These are phyloP conservation scores for Lasiurus cinereus DNA, from an alignment of 2,113 vertebrate species.

Conservation along the genomic window DNA sequence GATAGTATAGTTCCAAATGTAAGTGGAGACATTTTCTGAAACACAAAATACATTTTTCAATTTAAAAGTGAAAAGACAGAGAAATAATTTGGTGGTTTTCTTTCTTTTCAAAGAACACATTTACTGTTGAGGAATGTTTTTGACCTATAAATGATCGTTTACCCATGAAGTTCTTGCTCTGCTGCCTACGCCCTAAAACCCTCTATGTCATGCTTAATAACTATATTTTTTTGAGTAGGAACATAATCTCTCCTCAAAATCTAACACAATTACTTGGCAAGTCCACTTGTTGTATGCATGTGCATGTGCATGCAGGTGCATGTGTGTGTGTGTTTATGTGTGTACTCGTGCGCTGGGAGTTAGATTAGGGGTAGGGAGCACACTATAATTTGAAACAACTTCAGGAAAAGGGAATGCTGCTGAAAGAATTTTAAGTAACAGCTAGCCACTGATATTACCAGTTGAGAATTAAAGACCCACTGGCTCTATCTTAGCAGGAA, in stretches of 20 bases:
- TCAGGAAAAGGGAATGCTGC: background rate
- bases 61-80: conserved; percentile 35
- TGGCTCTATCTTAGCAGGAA: background rate
- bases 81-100: conserved; percentile 17
- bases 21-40: conserved; percentile 1
- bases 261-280: background rate
- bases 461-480: background rate
- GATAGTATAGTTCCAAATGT: background rate
- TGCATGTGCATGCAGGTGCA: too few species aligned
- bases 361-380: background rate
- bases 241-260: background rate
- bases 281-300: background rate
- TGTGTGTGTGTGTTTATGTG: too few species aligned
- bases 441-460: background rate
- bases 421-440: background rate
- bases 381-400: too few species aligned
- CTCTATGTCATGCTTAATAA: background rate
- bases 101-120: conserved; percentile 28
- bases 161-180: background rate
- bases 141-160: background rate
- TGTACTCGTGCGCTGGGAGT: fast-evolving
- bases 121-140: conserved; percentile 8
- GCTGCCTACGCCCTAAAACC: background rate
- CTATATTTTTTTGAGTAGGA: conserved; percentile 8
- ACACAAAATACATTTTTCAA: background rate